Base-by-base conservation (phyloP, 2,888 invertebrate genomes). In the Mellilla xanthometata region DNA sequence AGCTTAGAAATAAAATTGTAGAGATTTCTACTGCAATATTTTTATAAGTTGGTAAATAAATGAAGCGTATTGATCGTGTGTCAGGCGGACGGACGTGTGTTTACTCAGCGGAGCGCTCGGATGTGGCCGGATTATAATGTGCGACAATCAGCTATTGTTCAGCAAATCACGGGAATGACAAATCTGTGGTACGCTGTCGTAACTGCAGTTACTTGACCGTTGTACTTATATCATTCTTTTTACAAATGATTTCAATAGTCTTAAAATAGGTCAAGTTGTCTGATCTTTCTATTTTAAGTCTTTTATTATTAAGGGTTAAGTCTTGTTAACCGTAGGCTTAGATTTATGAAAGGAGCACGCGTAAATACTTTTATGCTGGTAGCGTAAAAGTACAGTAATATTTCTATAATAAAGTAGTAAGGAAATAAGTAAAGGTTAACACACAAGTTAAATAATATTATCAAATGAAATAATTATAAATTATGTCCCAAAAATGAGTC, bases 21-120 rank as follows among this genome's bases (percentile, higher is more conserved):
- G 24, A 31, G 33, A 40, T 31, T 54, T 70, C 72, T 67, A 65
- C 60, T 59, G 48, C 60, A 64, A 72, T 85, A 83, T 86, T 87
- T 84, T 83, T 69, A 70, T 83, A 85, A 78, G 81, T 76, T 73
- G 78, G 78, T 79, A 83, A 84, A 83, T 86, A 86, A 86, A 87
- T 86, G 83, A 86, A 68, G 71, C 55, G 70, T 70, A 85, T 87
- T 89, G 86, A 88, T 76, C 71, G 62, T 57, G 67, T 76, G 87
- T 83, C 86, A 79, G 64, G 42, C 67, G 52, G 63, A 55, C 58
- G 67, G 57, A 55, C 65, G 60, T 54, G 57, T 87, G 85, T 88
- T 88, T 82, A 74, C 73, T 70, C 74, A 82, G 76, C 68, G 72
- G 60, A 54, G 65, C 63, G 52, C 54, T 56, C 54, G 36, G 60